A percentile compares a stretch with the other conserved stretches of the same genome.
Evolutionary conservation across 2,888 invertebrate species (phyloP).

Genomic region (Apomyelois bistriatella): DNA sequence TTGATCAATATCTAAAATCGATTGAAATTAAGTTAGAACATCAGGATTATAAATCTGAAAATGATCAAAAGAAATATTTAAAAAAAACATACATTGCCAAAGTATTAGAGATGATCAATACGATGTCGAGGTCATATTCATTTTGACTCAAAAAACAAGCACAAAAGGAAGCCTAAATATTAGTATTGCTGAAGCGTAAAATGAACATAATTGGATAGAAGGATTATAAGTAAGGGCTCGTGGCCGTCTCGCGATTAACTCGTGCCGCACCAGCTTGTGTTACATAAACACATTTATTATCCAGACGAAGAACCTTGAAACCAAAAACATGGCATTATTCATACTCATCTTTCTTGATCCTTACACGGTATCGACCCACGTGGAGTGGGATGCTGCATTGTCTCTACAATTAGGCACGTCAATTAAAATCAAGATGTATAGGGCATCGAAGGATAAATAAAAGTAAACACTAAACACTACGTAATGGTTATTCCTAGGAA

Average conservation of each 20-base stretch:
- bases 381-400: slow-evolving; percentile 7
- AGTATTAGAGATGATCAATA: too few species aligned
- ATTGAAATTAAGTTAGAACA: too few species aligned
- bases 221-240: not conserved
- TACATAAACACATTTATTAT: slow-evolving; percentile 1
- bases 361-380: not conserved
- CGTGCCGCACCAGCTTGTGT: not conserved
- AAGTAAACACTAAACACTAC: not conserved
- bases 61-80: too few species aligned
- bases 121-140: too few species aligned
- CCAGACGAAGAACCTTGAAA: not conserved
- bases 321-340: not conserved
- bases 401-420: not conserved
- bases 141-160: too few species aligned
- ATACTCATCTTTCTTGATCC: slow-evolving; percentile 5
- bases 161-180: not conserved
- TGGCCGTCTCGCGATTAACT: not conserved
- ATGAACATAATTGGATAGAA: not conserved
- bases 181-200: not conserved
- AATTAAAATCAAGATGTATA: not conserved
- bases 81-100: too few species aligned
- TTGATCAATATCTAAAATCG: too few species aligned
- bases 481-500: not conserved
- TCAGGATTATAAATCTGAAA: too few species aligned
- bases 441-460: not conserved